These are phyloP conservation scores for Diarsia dahlii DNA, from an alignment of 2,888 invertebrate genomes.

Conservation along the genomic window DNA sequence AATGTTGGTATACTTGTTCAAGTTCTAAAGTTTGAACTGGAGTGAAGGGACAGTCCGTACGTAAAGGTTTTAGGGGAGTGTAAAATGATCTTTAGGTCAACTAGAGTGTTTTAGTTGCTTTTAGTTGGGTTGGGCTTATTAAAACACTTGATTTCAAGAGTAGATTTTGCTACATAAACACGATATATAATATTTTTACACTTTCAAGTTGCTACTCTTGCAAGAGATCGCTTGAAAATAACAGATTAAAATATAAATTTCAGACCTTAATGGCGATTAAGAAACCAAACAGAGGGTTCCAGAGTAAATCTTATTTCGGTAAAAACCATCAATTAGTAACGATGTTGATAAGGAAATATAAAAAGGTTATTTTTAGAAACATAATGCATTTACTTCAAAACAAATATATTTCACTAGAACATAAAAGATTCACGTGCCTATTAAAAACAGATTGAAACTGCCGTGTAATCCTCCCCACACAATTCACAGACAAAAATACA, in stretches of 20 bases:
- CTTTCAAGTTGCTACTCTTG: background rate
- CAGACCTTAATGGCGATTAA: background rate
- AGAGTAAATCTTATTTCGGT: background rate
- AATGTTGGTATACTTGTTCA: constrained; percentile 39
- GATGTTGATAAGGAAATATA: background rate
- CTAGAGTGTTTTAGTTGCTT: background rate
- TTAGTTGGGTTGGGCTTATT: background rate
- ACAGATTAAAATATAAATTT: background rate
- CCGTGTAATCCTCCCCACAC: constrained; percentile 33
- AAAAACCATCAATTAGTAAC: too few species aligned
- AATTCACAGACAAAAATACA: background rate
- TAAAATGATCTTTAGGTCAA: constrained; percentile 13
- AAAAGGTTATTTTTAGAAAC: background rate
- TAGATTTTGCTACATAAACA: background rate
- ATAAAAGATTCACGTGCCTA: background rate
- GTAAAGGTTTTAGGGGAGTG: constrained; percentile 22
- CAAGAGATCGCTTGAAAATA: background rate
- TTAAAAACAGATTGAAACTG: constrained; percentile 13
- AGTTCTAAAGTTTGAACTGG: constrained; percentile 35
- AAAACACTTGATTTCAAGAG: background rate
- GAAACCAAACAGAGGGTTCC: background rate
- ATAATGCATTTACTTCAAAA: background rate
- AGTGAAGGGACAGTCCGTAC: constrained; percentile 35
- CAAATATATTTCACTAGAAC: background rate
- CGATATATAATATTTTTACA: background rate